Evolutionary conservation across 1,140 invertebrate species (phyloP).

Genomic region (Scaptodrosophila lebanonensis): DNA sequence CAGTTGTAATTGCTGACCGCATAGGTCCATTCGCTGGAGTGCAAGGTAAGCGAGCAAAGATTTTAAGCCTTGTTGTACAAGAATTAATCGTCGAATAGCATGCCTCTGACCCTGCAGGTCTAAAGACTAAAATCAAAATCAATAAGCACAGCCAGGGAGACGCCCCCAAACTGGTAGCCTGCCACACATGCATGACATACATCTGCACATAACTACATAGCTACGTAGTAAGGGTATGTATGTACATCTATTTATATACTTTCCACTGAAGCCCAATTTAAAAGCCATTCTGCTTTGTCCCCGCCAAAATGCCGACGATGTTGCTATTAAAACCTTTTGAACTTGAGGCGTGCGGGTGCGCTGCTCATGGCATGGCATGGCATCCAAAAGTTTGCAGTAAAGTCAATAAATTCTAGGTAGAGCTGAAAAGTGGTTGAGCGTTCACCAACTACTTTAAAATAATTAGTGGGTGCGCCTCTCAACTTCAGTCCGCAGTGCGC

Average conservation of each 20-base stretch:
- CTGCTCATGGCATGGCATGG: constrained; percentile 13
- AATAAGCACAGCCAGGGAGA: constrained; percentile 45
- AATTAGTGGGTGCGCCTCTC: constrained; percentile 68
- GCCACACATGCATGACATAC: constrained; percentile 28
- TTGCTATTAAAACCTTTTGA: constrained; percentile 40
- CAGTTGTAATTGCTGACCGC: too few species aligned
- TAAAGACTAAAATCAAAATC: constrained; percentile 40
- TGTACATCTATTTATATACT: too few species aligned
- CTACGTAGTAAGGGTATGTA: too few species aligned
- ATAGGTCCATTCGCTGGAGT: too few species aligned
- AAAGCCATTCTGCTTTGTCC: constrained; percentile 66
- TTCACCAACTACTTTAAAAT: constrained; percentile 69
- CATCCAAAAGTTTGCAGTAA: constrained; percentile 41
- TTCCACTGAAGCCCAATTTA: constrained; percentile 47
- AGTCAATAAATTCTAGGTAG: constrained; percentile 60
- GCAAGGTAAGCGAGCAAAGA: too few species aligned
- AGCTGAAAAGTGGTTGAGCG: constrained; percentile 49
- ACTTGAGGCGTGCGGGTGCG: constrained; percentile 21
- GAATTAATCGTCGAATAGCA: constrained; percentile 7
- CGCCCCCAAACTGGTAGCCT: constrained; percentile 16
- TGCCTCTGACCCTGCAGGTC: constrained; percentile 39
- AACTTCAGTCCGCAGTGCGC: constrained; percentile 47
- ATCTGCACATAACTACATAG: too few species aligned
- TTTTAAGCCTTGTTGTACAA: too few species aligned
- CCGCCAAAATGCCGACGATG: constrained; percentile 47